phyloP scores from a whole-genome alignment of 35 echinoderm and acorn worm genomes.

The Holothuria glaberrima region DNA sequence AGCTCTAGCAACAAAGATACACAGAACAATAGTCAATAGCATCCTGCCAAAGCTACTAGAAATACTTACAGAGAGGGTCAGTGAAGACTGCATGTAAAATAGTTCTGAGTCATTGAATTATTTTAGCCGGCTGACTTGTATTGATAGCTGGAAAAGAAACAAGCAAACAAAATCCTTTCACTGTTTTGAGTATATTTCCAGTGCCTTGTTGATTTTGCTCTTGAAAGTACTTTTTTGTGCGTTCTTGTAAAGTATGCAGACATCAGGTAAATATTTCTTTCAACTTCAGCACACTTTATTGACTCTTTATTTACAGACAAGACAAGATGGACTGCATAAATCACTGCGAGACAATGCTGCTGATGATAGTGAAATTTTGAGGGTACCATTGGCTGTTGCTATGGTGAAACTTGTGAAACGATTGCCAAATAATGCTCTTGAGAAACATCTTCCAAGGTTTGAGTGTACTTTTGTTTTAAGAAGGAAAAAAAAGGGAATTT shows the following conservation, averaged over 20 bases:
- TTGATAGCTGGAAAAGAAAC: too few species aligned
- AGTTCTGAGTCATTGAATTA: too few species aligned
- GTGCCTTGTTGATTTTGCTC: too few species aligned
- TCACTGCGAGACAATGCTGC: slow-evolving; percentile 52
- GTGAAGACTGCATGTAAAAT: background rate
- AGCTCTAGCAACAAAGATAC: slow-evolving; percentile 83
- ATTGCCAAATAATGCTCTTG: slow-evolving; percentile 71
- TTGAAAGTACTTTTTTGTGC: too few species aligned
- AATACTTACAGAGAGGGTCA: slow-evolving; percentile 84
- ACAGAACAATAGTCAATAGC: slow-evolving; percentile 80
- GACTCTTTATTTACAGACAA: slow-evolving; percentile 53
- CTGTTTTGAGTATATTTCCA: too few species aligned
- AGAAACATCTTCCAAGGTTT: slow-evolving; percentile 78
- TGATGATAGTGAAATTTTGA: slow-evolving; percentile 82
- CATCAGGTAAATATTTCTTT: too few species aligned
- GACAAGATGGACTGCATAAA: slow-evolving; percentile 86
- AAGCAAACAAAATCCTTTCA: too few species aligned
- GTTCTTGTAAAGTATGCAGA: too few species aligned
- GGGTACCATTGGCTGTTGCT: slow-evolving; percentile 87
- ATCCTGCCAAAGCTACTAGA: slow-evolving; percentile 86
- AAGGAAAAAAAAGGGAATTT: background rate
- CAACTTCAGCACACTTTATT: background rate
- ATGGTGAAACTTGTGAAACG: slow-evolving; percentile 88
- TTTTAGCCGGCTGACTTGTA: too few species aligned
- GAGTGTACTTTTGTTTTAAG: background rate